phyloP scores from a whole-genome alignment of 2,888 invertebrate species.

The Andrena haemorrhoa region DNA sequence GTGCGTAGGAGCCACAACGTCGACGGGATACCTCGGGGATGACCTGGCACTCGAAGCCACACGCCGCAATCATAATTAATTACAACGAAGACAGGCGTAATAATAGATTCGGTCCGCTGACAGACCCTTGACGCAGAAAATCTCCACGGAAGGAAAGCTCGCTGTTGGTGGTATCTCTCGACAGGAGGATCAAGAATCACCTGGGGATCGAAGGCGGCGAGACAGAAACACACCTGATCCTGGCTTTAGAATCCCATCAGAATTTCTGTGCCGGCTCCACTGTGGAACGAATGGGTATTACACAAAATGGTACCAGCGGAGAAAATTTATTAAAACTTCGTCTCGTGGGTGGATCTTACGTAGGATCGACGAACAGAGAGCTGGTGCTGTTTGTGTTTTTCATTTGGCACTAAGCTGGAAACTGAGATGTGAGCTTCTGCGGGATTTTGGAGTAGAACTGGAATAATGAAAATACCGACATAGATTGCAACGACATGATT shows the following conservation, averaged over 20 bases:
- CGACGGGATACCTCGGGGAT: slow-evolving; percentile 21
- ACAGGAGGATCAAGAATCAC: slow-evolving; percentile 1
- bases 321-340: no score
- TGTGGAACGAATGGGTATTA: not conserved
- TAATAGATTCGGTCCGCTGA: slow-evolving; percentile 60
- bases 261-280: not conserved
- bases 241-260: not conserved
- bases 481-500: no score
- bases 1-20: slow-evolving; percentile 43
- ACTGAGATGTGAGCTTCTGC: no score
- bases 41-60: slow-evolving; percentile 41
- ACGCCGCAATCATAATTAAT: slow-evolving; percentile 66
- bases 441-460: no score
- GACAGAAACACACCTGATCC: not conserved
- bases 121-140: slow-evolving; percentile 57
- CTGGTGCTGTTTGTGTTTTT: no score
- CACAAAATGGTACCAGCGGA: no score
- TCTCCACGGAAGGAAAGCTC: slow-evolving; percentile 44
- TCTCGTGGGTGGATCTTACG: not conserved
- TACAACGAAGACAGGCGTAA: slow-evolving; percentile 59
- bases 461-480: no score
- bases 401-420: no score
- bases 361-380: not conserved
- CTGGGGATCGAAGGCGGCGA: slow-evolving; percentile 19
- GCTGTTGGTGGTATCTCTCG: slow-evolving; percentile 52